phyloP scores from a whole-genome alignment of 2,888 invertebrate genomes.

The Caenorhabditis drosophilae region DNA sequence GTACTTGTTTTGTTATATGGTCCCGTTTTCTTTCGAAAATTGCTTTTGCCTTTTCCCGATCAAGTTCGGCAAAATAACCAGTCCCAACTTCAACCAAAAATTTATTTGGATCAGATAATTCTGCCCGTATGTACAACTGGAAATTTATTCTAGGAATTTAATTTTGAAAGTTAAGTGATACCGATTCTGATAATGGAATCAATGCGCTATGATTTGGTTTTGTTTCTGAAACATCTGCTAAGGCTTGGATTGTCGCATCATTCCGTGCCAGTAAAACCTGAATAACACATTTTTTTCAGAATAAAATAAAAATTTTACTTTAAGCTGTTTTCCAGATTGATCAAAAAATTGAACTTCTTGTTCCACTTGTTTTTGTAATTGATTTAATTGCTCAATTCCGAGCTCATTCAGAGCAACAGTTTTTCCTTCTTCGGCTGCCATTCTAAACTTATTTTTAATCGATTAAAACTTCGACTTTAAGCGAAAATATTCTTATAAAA shows the following conservation, averaged over 20 bases:
- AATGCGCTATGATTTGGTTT: conserved; percentile 73
- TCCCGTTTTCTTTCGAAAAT: conserved; percentile 89
- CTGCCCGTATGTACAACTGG: conserved; percentile 92
- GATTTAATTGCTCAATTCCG: conserved; percentile 53
- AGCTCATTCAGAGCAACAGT: conserved; percentile 42
- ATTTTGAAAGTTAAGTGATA: conserved; percentile 67
- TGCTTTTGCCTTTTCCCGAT: conserved; percentile 82
- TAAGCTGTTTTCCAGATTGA: conserved; percentile 86
- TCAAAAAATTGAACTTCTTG: conserved; percentile 76
- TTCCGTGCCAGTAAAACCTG: conserved; percentile 77
- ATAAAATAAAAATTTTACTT: conserved; percentile 70
- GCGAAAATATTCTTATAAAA: not conserved
- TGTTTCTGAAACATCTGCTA: conserved; percentile 29
- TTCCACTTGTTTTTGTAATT: conserved; percentile 55
- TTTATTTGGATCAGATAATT: conserved; percentile 82
- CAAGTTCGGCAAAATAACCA: conserved; percentile 92
- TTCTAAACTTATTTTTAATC: conserved; percentile 12
- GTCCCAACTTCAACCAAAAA: conserved; percentile 95
- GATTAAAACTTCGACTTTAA: not conserved
- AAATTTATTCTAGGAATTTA: not conserved
- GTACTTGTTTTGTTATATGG: conserved; percentile 88
- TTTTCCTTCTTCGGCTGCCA: conserved; percentile 26
- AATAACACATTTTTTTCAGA: not conserved
- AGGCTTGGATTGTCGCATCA: conserved; percentile 79
- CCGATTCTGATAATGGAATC: conserved; percentile 91